Evolutionary conservation across 2,888 invertebrate species (phyloP), one percentile per base, ranked within the genome.

Genomic region (Megaustenia siamemsis): DNA sequence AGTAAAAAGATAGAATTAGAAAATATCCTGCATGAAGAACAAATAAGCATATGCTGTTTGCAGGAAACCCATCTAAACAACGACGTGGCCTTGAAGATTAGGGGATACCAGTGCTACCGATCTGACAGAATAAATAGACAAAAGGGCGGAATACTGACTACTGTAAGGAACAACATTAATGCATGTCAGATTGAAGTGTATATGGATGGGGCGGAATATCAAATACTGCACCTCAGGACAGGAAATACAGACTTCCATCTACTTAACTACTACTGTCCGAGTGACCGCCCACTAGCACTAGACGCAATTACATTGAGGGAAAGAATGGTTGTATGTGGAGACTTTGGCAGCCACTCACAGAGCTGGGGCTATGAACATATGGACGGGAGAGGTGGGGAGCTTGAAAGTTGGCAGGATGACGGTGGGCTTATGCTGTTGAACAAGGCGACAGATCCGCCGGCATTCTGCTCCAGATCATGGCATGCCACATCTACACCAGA

Each of bases 1-100:
- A 45, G 45, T 75, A 89, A 86, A 77, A 88, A 83, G n/a, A n/a
- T n/a, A 73, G 85, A 86, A 35, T 53, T 87, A 1, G 53, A 86
- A 28, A 76, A 86, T 21, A 53, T 82, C 53, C 84, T 88, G 32
- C 83, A 85, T 66, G 84, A 84, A 78, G 43, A 89, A n/a, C 83
- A 82, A 77, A 82, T 85, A 32, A 63, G 84, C 49, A 49, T 87
- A 45, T 83, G 85, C 77, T 86, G 87, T 73, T 83, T 86, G 18
- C 87, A 87, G 75, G 87, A 87, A 45, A 86, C 87, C n/a, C 82
- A 84, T 56, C 78, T 86, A 68, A 68, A 82, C 6, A 38, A 45
- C 53, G 75, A 73, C 12, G 56, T 77, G 38, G 49, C 78, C 45
- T 86, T 85, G 32, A 84, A 88, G 85, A 82, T 45, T n/a, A 73